A percentile compares a stretch with the other conserved stretches of the same genome.
Conservation (phyloP, 1,140 invertebrate genomes). For the Pseudomyrmex sp. region DNA sequence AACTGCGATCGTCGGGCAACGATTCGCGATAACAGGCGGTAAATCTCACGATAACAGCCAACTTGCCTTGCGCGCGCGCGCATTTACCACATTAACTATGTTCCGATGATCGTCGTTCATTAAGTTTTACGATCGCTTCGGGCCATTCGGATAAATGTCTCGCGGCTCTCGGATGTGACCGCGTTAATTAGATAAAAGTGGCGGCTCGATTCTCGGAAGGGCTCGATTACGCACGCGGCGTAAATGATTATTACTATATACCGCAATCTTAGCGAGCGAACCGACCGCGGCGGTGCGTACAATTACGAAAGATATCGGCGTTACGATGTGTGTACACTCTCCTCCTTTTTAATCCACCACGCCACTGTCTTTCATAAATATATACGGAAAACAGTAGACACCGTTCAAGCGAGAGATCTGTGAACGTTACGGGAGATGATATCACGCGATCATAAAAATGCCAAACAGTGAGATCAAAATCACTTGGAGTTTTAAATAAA, state of each 20-base stretch:
- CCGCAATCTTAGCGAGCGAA: conserved; percentile 50
- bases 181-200: conserved; percentile 77
- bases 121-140: conserved; percentile 72
- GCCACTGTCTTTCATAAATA: neutral
- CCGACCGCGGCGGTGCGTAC: conserved; percentile 5
- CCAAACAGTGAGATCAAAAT: neutral
- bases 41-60: conserved; percentile 16
- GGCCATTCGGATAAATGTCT: conserved; percentile 55
- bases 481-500: neutral
- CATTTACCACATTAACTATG: conserved; percentile 9
- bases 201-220: conserved; percentile 72
- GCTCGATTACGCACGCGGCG: conserved; percentile 33
- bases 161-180: conserved; percentile 11
- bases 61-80: conserved; percentile 17
- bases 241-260: conserved; percentile 15
- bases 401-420: conserved; percentile 11
- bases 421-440: conserved; percentile 1
- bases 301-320: conserved; percentile 63
- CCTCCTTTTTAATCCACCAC: conserved; percentile 21
- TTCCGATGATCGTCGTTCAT: conserved; percentile 63
- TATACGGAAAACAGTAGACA: conserved; percentile 37
- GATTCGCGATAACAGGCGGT: conserved; percentile 9
- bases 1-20: neutral
- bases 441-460: neutral
- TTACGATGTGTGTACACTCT: conserved; percentile 7